Percentiles rank a stretch among this genome's conserved stretches.
These are phyloP conservation scores for Rhinoderma darwinii DNA, from an alignment of 2,113 vertebrate species.

Conservation along the genomic window DNA sequence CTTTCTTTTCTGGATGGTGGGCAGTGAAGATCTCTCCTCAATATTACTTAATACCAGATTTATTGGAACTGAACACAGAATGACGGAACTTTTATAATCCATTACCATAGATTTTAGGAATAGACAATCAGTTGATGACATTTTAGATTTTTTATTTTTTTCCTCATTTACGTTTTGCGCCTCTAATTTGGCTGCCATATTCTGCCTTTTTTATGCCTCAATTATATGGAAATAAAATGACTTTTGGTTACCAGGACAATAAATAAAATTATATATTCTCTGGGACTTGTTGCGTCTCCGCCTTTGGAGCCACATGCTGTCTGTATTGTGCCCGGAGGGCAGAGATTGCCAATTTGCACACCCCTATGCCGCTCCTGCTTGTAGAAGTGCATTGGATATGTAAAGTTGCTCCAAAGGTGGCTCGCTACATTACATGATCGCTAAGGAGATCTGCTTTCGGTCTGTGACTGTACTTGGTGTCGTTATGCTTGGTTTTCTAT, in stretches of 20 bases:
- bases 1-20: not conserved
- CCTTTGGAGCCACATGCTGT: not conserved
- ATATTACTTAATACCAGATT: not conserved
- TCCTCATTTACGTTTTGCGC: not conserved
- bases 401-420: not conserved
- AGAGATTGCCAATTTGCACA: not conserved
- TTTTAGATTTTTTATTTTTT: not conserved
- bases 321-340: not conserved
- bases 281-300: not conserved
- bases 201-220: not conserved
- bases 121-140: constrained; percentile 18
- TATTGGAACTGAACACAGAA: constrained; percentile 18
- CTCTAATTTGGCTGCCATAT: not conserved
- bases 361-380: not conserved
- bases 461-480: no score
- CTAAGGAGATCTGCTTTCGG: not conserved
- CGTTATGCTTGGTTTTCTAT: no score
- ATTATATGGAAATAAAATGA: not conserved
- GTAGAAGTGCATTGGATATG: not conserved
- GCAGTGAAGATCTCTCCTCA: not conserved
- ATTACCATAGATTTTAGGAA: not conserved
- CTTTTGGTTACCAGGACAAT: not conserved
- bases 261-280: not conserved
- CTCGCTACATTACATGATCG: not conserved
- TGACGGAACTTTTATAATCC: not conserved